Evolutionary conservation across 2,113 vertebrate species (phyloP).

Genomic region (Recurvirostra avosetta): DNA sequence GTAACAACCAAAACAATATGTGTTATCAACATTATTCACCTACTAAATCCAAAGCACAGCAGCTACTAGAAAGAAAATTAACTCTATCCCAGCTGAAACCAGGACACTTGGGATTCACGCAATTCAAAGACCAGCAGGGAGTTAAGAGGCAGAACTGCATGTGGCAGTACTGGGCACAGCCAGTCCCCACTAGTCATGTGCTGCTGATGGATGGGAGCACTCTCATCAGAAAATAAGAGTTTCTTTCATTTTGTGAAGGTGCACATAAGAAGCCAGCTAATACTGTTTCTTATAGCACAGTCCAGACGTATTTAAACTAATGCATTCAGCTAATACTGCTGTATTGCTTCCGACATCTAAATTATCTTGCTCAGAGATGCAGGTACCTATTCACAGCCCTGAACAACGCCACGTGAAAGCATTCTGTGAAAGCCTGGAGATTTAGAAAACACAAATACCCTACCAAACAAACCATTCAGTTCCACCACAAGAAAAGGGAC

Average conservation of each 20-base stretch:
- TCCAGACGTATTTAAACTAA: not conserved
- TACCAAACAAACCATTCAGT: not conserved
- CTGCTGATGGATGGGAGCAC: no score
- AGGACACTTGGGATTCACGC: not conserved
- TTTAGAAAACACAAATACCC: not conserved
- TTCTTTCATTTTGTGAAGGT: not conserved
- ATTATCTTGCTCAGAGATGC: not conserved
- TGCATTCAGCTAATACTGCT: not conserved
- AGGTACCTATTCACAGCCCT: not conserved
- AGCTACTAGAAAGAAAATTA: not conserved
- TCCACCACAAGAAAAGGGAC: not conserved
- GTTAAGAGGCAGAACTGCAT: not conserved
- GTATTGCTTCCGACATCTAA: not conserved
- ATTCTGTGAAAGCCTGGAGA: not conserved
- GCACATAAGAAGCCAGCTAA: not conserved
- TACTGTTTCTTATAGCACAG: not conserved
- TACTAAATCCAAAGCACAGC: not conserved
- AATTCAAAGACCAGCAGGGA: not conserved
- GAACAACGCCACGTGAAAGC: not conserved
- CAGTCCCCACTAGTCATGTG: no score
- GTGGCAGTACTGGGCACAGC: not conserved
- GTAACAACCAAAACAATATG: not conserved
- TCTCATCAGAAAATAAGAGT: no score
- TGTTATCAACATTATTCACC: not conserved
- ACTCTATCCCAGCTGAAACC: not conserved